phyloP scores from a whole-genome alignment of 2,888 invertebrate genomes.

The Sminthurinus aureus region DNA sequence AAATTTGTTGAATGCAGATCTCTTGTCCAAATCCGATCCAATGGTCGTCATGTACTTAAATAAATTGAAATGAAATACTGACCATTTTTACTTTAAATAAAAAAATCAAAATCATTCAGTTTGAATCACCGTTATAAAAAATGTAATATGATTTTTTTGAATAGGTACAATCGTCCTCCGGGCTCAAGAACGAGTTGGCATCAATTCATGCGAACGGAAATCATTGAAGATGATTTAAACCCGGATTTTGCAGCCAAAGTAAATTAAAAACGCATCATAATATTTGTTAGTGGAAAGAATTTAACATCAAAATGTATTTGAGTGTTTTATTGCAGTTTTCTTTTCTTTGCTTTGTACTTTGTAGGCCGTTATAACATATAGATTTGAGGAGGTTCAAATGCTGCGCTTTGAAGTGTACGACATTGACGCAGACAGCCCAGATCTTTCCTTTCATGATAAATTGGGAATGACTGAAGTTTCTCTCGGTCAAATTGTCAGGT shows the following conservation, averaged over 20 bases:
- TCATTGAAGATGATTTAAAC: slow-evolving; percentile 64
- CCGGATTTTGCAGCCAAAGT: slow-evolving; percentile 68
- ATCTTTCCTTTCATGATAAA: slow-evolving; percentile 63
- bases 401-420: slow-evolving; percentile 66
- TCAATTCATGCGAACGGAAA: slow-evolving; percentile 64
- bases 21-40: background rate
- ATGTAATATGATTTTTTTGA: no score
- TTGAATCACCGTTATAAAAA: no score
- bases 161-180: background rate
- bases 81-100: no score
- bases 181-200: slow-evolving; percentile 57
- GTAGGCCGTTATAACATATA: slow-evolving; percentile 62
- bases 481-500: slow-evolving; percentile 63
- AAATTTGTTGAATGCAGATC: background rate
- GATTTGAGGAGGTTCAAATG: slow-evolving; percentile 69
- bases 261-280: no score
- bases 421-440: slow-evolving; percentile 61
- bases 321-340: no score
- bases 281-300: no score
- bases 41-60: background rate
- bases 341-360: background rate
- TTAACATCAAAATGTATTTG: no score
- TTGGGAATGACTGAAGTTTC: slow-evolving; percentile 67
- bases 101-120: no score
- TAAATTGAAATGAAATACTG: no score